These are phyloP conservation scores for Cygnus atratus DNA, from an alignment of 2,113 vertebrate genomes.

Conservation along the genomic window DNA sequence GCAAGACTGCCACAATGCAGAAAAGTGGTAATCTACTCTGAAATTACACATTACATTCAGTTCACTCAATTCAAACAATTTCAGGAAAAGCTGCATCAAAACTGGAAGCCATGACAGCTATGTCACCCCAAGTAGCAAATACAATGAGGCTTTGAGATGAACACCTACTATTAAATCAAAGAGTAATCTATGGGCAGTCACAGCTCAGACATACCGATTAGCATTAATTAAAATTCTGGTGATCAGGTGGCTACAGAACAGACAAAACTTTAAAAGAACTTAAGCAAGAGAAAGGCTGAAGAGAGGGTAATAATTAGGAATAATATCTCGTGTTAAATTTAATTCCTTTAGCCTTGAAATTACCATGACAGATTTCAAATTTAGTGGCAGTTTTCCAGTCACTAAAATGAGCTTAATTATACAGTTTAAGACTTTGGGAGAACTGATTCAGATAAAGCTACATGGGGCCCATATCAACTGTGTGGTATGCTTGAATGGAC, in stretches of 20 bases:
- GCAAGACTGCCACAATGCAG: not conserved
- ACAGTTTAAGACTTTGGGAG: not conserved
- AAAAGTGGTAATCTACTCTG: not conserved
- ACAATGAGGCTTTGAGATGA: slow-evolving; percentile 10
- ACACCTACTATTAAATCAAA: slow-evolving; percentile 17
- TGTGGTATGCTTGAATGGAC: not conserved
- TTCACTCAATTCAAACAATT: not conserved
- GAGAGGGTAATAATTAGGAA: slow-evolving; percentile 36
- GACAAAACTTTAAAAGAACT: slow-evolving; percentile 21
- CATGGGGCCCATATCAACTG: not conserved
- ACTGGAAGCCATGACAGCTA: not conserved
- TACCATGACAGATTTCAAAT: slow-evolving; percentile 60
- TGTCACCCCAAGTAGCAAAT: slow-evolving; percentile 4
- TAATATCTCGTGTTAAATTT: slow-evolving; percentile 47
- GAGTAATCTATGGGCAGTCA: slow-evolving; percentile 20
- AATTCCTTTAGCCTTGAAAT: slow-evolving; percentile 59
- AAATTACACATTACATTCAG: slow-evolving; percentile 5
- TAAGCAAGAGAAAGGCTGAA: slow-evolving; percentile 15
- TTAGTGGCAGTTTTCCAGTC: slow-evolving; percentile 49
- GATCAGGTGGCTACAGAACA: slow-evolving; percentile 15
- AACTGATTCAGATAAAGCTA: slow-evolving; percentile 29
- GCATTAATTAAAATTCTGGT: slow-evolving; percentile 47
- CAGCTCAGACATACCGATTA: not conserved
- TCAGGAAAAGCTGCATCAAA: slow-evolving; percentile 1
- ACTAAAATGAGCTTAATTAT: slow-evolving; percentile 46